phyloP scores from a whole-genome alignment of 1,140 invertebrate species.

The Phymorhynchus buccinoides region DNA sequence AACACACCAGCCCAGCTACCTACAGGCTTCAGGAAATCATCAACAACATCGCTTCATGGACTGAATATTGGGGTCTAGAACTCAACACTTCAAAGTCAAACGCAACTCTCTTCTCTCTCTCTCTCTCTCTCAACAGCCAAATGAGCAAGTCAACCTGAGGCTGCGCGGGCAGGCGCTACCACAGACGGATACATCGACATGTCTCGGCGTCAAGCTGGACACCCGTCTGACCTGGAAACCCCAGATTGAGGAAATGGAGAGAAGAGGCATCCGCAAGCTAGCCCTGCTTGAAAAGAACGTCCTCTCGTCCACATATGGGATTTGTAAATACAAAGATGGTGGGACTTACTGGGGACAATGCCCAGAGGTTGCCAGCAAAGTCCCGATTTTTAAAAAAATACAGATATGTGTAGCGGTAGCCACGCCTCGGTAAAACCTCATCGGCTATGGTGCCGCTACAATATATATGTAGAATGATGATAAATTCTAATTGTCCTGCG shows the following conservation, averaged over 20 bases:
- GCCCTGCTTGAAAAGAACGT: constrained; percentile 28
- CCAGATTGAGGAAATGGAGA: constrained; percentile 18
- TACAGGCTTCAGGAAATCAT: constrained; percentile 28
- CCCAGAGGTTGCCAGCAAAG: constrained; percentile 10
- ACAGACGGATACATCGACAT: constrained; percentile 21
- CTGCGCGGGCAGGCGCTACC: constrained; percentile 1
- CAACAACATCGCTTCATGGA: constrained; percentile 30
- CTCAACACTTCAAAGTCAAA: constrained; percentile 27
- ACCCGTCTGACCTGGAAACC: constrained; percentile 38
- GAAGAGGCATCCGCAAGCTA: constrained; percentile 6
- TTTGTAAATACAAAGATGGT: no score
- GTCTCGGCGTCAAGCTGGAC: constrained; percentile 32
- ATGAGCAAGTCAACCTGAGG: constrained; percentile 27
- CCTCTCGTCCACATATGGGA: no score
- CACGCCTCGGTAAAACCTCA: no score
- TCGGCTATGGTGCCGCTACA: no score
- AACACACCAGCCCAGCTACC: constrained; percentile 7
- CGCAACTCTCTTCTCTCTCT: constrained; percentile 38
- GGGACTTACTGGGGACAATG: no score
- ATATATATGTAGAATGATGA: no score
- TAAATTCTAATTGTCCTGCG: no score
- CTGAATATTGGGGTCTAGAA: constrained; percentile 32
- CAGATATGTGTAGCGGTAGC: no score
- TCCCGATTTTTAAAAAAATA: no score
- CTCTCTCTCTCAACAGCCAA: no score